phyloP scores from a whole-genome alignment of 2,888 invertebrate genomes.

The Diachrysia chrysitis region DNA sequence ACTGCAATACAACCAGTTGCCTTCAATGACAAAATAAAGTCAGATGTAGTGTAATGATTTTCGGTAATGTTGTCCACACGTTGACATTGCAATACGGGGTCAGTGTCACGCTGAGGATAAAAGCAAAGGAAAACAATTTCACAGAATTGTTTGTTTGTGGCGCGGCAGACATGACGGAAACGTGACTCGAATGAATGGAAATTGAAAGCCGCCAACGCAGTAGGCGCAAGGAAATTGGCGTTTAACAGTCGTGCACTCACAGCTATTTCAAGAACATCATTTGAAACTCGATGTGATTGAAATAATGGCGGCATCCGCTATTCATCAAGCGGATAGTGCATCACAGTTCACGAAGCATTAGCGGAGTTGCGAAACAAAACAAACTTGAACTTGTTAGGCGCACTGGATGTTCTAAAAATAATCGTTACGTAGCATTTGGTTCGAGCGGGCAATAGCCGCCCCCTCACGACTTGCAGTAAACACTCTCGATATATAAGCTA shows the following conservation, averaged over 20 bases:
- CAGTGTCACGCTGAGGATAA: slow-evolving; percentile 76
- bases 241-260: slow-evolving; percentile 30
- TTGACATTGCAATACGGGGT: slow-evolving; percentile 80
- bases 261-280: slow-evolving; percentile 25
- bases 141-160: slow-evolving; percentile 69
- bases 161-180: slow-evolving; percentile 60
- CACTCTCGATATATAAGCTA: slow-evolving; percentile 52
- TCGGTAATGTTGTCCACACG: slow-evolving; percentile 63
- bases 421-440: slow-evolving; percentile 61
- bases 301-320: slow-evolving; percentile 13
- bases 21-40: slow-evolving; percentile 70
- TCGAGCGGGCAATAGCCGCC: slow-evolving; percentile 54
- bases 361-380: slow-evolving; percentile 64
- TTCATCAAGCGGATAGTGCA: slow-evolving; percentile 12
- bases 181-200: slow-evolving; percentile 63
- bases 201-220: slow-evolving; percentile 58
- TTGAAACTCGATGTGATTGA: slow-evolving; percentile 29
- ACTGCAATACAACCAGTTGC: slow-evolving; percentile 62
- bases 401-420: slow-evolving; percentile 76
- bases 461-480: slow-evolving; percentile 52
- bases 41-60: slow-evolving; percentile 60
- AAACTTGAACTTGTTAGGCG: slow-evolving; percentile 79
- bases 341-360: slow-evolving; percentile 23
- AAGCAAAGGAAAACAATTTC: slow-evolving; percentile 74
- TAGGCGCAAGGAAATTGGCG: slow-evolving; percentile 42